Evolutionary conservation across 2,888 invertebrate genomes (phyloP).

Genomic region (Penaeus monodon): DNA sequence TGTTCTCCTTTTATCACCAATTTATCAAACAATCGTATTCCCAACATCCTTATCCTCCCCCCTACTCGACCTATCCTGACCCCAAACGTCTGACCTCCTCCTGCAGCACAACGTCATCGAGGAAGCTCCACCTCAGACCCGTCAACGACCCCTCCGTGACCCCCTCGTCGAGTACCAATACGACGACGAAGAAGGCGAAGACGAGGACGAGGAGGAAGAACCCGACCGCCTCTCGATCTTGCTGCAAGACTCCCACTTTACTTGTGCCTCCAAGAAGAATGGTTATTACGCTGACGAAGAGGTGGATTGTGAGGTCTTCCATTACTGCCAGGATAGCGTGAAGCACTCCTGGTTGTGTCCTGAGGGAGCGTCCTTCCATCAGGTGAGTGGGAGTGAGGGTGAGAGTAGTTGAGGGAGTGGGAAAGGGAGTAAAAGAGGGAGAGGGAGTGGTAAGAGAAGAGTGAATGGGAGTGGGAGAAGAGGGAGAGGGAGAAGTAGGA

Average conservation of each 20-base stretch:
- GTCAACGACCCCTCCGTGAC: neutral
- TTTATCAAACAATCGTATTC: no score
- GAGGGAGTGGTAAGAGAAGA: no score
- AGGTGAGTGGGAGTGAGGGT: conserved; percentile 73
- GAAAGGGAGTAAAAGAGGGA: no score
- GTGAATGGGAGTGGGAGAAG: no score
- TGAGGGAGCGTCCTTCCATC: conserved; percentile 89
- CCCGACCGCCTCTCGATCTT: conserved; percentile 85
- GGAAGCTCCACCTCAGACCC: neutral
- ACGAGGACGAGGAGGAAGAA: conserved; percentile 84
- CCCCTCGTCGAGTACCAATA: neutral
- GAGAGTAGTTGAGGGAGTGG: neutral
- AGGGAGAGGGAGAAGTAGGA: no score
- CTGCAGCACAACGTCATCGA: neutral
- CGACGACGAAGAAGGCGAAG: conserved; percentile 73
- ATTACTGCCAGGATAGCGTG: conserved; percentile 90
- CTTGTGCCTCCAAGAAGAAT: conserved; percentile 83
- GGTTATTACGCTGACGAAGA: conserved; percentile 93
- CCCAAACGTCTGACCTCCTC: neutral
- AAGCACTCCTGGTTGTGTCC: conserved; percentile 95
- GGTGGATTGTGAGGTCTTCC: conserved; percentile 90
- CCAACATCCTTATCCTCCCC: neutral
- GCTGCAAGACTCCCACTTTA: conserved; percentile 86
- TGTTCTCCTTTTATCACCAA: no score
- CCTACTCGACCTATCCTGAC: neutral